Conservation (phyloP, 2,113 vertebrate genomes). For the Gymnarchus niloticus region DNA sequence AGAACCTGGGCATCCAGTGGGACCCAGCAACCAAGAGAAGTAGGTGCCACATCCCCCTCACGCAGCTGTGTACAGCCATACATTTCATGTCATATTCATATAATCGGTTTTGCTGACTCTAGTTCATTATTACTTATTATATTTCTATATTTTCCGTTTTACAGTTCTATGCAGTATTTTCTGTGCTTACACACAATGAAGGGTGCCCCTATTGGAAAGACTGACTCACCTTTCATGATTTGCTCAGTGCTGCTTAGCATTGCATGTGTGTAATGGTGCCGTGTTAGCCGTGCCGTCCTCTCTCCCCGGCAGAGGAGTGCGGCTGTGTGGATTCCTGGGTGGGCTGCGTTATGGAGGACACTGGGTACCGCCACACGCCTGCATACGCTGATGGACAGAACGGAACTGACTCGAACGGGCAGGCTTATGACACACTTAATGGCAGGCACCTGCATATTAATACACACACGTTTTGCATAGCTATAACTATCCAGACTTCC, state of each 20-base stretch:
- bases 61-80: not conserved
- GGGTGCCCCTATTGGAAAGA: no score
- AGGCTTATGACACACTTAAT: not conserved
- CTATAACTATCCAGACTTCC: not conserved
- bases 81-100: not conserved
- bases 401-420: not conserved
- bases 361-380: conserved; percentile 65
- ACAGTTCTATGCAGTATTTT: no score
- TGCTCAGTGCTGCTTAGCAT: no score
- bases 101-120: no score
- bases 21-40: conserved; percentile 84
- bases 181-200: no score
- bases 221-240: no score
- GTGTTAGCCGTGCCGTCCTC: conserved; percentile 26
- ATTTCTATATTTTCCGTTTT: no score
- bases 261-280: not conserved
- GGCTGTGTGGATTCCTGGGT: conserved; percentile 79
- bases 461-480: not conserved
- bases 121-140: no score
- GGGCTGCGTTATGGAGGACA: conserved; percentile 95
- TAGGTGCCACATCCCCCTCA: conserved; percentile 63
- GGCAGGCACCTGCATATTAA: not conserved
- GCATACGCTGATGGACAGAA: not conserved
- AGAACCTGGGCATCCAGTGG: conserved; percentile 96
- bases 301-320: conserved; percentile 72